Base-by-base conservation (phyloP, 64 coral and sea anemone species). In the Actinia equina region DNA sequence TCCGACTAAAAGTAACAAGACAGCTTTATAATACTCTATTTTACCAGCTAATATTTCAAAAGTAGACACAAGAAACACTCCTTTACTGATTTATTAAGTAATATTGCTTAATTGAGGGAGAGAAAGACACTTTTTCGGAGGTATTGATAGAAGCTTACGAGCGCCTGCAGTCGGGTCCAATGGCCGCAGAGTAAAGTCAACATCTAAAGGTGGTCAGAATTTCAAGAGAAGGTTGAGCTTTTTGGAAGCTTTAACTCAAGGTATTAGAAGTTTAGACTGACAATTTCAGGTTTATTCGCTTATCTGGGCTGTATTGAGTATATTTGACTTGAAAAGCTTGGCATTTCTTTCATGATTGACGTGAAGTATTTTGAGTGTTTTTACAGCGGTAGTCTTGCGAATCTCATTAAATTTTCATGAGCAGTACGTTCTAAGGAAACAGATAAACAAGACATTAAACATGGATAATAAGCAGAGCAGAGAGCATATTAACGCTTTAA, bases 371-470 rank as follows among this genome's bases (percentile, higher is more conserved):
- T 71, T 27, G 26, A 41, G 69, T 74, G 49, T 52, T 81, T 52
- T 81, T 81, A 16, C 78, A 81, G 78, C 78, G 78, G 78, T 81
- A 17, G 17, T 79, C 78, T 45, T 81, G 7, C 78, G 49, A 17
- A 49, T 17, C 43, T 78, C 12, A 84, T 93, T 63, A 93, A 93
- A 88, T 77, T 76, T 93, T 74, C 52, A 93, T 93, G 70, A 93
- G 18, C 52, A 16, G 17, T 51, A 22, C 42, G 13, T 42, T 10
- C 3, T 10, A 69, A 69, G 13, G 27, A 74, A 42, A 42, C 25
- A 30, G 69, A 37, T 74, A 74, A 74, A 74, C 69, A 74, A 74
- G n/a, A 49, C 62, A 65, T 65, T 49, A 49, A 22, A 81, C 43
- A 93, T 93, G 91, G 86, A 86, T 26, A 80, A 86, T 18, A 88